Evolutionary conservation across 2,797 vertebrate species (phyloP).

Genomic region (Gila robusta): DNA sequence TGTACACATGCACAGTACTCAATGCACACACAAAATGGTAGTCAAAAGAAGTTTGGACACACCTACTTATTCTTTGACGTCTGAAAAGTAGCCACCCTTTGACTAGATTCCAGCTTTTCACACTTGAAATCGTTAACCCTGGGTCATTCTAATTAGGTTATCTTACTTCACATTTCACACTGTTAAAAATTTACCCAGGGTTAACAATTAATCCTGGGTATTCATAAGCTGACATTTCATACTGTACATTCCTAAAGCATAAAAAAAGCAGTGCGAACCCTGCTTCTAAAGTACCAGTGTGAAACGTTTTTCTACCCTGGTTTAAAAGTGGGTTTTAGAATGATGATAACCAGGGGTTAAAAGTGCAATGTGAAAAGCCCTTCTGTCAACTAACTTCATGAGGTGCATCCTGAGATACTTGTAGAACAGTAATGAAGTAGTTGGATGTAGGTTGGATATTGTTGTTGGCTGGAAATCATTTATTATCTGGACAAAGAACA

Average conservation of each 20-base stretch:
- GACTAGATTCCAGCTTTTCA: neutral
- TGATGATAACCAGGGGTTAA: neutral
- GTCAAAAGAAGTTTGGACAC: neutral
- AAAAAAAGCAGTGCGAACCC: neutral
- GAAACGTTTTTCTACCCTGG: neutral
- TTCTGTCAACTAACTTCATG: neutral
- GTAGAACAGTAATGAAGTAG: neutral
- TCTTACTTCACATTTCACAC: neutral
- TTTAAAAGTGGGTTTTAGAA: neutral
- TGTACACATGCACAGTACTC: slow-evolving; percentile 22
- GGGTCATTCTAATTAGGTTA: neutral
- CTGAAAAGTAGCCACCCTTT: slow-evolving; percentile 10
- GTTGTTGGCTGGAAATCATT: neutral
- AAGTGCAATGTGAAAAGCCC: neutral
- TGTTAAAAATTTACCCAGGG: neutral
- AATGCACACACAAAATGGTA: slow-evolving; percentile 15
- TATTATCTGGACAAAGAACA: neutral
- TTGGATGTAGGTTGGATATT: neutral
- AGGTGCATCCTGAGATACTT: neutral
- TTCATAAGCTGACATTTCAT: neutral
- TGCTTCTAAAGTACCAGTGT: neutral
- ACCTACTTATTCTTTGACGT: slow-evolving; percentile 26
- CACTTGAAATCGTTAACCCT: neutral
- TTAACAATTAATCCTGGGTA: neutral
- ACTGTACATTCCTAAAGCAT: neutral